These are phyloP conservation scores for Paracyprichromis sp. DNA, from an alignment of 2,113 vertebrate genomes.

Conservation along the genomic window DNA sequence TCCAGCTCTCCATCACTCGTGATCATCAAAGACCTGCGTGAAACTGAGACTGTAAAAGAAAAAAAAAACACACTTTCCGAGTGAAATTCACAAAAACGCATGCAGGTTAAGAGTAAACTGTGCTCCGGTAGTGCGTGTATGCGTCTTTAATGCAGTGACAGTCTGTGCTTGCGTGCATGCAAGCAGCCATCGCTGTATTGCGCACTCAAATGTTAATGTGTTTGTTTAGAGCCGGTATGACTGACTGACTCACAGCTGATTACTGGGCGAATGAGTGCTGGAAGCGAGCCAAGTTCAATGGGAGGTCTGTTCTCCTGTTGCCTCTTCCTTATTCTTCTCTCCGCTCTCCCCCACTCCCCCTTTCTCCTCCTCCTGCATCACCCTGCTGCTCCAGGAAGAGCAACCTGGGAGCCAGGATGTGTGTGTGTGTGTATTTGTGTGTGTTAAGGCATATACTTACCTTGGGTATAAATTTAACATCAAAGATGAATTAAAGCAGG, in stretches of 20 bases:
- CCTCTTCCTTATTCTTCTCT: not conserved
- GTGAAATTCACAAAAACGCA: not conserved
- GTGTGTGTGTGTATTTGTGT: not conserved
- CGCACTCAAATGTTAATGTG: slow-evolving; percentile 44
- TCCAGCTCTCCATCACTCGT: slow-evolving; percentile 55
- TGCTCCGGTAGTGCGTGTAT: not conserved
- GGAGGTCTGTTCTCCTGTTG: slow-evolving; percentile 69
- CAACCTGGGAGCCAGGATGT: slow-evolving; percentile 34
- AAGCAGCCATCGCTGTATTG: not conserved
- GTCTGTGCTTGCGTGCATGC: not conserved
- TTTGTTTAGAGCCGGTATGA: slow-evolving; percentile 51
- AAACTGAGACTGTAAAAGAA: not conserved
- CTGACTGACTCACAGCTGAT: slow-evolving; percentile 88
- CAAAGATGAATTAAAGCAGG: not conserved
- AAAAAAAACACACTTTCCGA: not conserved
- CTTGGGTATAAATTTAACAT: not conserved
- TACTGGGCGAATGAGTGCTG: slow-evolving; percentile 78
- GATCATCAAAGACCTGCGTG: not conserved
- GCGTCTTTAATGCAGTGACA: not conserved
- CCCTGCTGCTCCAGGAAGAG: slow-evolving; percentile 47
- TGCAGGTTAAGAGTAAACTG: not conserved
- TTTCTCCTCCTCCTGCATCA: not conserved
- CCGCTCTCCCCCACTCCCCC: not conserved
- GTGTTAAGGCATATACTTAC: not conserved
- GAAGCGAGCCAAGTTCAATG: slow-evolving; percentile 82